These are phyloP conservation scores for Fringilla coelebs DNA, from an alignment of 2,797 vertebrate genomes.

Conservation along the genomic window DNA sequence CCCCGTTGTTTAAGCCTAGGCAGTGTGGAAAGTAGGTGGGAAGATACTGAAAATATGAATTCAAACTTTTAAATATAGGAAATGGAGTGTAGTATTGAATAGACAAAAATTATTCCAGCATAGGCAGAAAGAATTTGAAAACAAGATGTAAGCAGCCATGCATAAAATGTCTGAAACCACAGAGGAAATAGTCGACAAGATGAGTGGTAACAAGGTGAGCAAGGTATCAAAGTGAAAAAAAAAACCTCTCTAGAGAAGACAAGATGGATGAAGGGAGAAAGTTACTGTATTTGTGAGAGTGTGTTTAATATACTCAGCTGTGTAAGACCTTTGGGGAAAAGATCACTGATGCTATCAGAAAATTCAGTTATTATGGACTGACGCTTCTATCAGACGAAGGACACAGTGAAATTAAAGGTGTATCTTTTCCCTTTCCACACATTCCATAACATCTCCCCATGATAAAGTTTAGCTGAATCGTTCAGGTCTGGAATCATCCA, in stretches of 20 bases:
- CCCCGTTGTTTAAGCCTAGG: not conserved
- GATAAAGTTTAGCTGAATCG: not conserved
- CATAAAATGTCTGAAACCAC: constrained; percentile 65
- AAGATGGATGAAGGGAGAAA: constrained; percentile 37
- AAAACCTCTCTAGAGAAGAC: constrained; percentile 35
- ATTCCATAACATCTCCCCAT: not conserved
- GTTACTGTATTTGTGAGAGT: constrained; percentile 12
- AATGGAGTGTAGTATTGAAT: constrained; percentile 21
- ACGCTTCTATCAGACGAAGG: constrained; percentile 20
- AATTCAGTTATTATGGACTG: constrained; percentile 36
- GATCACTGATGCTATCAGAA: constrained; percentile 33
- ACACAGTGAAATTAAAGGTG: constrained; percentile 8
- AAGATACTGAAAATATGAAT: not conserved
- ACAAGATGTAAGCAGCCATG: constrained; percentile 59
- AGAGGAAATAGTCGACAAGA: constrained; percentile 51
- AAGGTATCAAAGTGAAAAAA: constrained; percentile 41
- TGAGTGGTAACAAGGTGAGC: constrained; percentile 61
- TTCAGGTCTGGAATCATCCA: not conserved
- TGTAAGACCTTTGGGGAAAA: constrained; percentile 36
- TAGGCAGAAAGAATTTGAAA: constrained; percentile 48
- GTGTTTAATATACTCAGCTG: constrained; percentile 50
- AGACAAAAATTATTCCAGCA: constrained; percentile 14
- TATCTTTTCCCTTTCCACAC: not conserved
- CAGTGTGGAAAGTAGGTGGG: not conserved
- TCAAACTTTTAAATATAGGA: constrained; percentile 6